phyloP scores from a whole-genome alignment of 2,113 vertebrate genomes.

The Actenoides lindsayi region DNA sequence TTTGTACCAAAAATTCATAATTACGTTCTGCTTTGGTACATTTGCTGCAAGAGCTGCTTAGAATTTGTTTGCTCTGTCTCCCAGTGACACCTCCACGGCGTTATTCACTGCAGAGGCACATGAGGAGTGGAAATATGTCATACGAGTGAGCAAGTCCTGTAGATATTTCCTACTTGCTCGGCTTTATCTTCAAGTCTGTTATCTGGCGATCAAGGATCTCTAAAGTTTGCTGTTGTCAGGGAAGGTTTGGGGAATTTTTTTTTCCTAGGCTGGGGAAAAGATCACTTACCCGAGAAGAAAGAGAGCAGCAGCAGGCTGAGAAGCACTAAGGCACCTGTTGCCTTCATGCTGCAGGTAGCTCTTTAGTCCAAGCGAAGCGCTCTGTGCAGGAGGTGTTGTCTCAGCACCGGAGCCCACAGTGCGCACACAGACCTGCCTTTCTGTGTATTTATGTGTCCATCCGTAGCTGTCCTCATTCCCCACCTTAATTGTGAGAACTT shows the following conservation, averaged over 20 bases:
- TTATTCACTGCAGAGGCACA: conserved; percentile 17
- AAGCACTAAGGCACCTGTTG: conserved; percentile 66
- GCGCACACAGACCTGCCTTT: conserved; percentile 20
- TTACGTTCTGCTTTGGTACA: background rate
- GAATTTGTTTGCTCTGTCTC: conserved; percentile 5
- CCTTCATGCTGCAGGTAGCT: conserved; percentile 69
- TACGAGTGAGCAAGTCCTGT: background rate
- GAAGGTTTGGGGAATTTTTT: background rate
- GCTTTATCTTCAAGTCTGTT: conserved; percentile 41
- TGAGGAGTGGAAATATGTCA: background rate
- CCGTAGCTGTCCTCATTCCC: conserved; percentile 51
- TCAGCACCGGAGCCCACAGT: conserved; percentile 26
- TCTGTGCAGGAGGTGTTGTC: background rate
- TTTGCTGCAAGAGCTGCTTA: background rate
- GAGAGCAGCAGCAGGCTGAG: conserved; percentile 74
- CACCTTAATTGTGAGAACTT: conserved; percentile 78
- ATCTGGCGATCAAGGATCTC: background rate
- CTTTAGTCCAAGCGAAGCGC: conserved; percentile 41
- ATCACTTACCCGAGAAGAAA: conserved; percentile 74
- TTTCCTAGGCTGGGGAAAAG: background rate
- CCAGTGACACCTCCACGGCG: background rate
- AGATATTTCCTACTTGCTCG: conserved; percentile 42
- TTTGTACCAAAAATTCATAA: conserved; percentile 19
- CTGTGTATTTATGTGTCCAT: conserved; percentile 48
- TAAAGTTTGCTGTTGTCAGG: background rate